phyloP scores from a whole-genome alignment of 2,113 vertebrate species.

The Propithecus coquereli region DNA sequence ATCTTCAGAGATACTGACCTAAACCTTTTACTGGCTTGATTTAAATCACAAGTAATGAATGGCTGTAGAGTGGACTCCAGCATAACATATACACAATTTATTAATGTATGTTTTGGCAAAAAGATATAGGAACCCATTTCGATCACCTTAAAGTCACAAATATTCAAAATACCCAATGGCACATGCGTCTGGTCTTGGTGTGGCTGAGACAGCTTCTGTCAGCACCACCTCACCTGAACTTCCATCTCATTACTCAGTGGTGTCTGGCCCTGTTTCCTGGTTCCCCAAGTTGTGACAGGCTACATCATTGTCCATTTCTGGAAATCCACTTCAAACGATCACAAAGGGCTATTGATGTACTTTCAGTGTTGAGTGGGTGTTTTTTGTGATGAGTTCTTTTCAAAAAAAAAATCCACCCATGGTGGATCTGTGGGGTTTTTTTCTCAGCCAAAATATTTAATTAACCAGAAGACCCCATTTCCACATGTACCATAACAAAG shows the following conservation, averaged over 20 bases:
- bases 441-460: neutral
- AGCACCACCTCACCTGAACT: neutral
- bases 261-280: neutral
- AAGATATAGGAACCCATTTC: neutral
- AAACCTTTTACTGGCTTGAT: constrained; percentile 9
- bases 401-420: neutral
- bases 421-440: neutral
- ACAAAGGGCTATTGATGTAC: neutral
- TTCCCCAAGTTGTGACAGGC: neutral
- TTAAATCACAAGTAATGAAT: constrained; percentile 7
- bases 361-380: neutral
- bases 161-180: neutral
- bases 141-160: neutral
- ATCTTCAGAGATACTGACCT: neutral
- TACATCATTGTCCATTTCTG: neutral
- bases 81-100: neutral
- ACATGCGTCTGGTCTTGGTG: neutral
- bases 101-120: neutral
- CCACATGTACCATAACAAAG: neutral
- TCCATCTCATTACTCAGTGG: neutral
- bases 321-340: neutral
- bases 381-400: neutral
- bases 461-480: neutral
- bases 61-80: neutral
- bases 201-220: neutral